A percentile compares a stretch with the other conserved stretches of the same genome.
These are phyloP conservation scores for Bombus waltoni DNA, from an alignment of 1,140 invertebrate species.

Conservation along the genomic window DNA sequence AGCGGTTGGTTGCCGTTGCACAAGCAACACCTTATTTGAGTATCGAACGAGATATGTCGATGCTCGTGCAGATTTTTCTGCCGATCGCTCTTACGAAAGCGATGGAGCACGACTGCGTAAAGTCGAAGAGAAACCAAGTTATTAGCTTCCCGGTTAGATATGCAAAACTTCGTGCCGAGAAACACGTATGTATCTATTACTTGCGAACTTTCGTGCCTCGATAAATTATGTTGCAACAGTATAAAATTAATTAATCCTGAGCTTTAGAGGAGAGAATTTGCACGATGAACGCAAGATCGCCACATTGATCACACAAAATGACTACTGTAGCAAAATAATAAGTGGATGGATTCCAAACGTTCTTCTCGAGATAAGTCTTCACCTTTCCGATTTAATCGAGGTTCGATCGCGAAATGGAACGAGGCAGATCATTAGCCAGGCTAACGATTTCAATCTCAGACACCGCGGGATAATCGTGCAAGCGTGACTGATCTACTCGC, in stretches of 20 bases:
- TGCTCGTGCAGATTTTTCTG: background rate
- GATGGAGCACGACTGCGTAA: background rate
- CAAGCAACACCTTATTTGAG: slow-evolving; percentile 30
- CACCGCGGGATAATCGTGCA: background rate
- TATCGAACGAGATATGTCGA: slow-evolving; percentile 10
- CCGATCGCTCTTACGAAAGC: background rate
- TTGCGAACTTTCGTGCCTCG: background rate
- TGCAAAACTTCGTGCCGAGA: background rate
- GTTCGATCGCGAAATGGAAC: background rate
- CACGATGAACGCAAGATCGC: background rate
- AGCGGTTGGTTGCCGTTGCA: background rate
- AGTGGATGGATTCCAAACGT: no score
- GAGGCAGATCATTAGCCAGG: slow-evolving; percentile 16
- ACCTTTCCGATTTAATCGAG: background rate
- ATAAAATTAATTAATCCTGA: background rate
- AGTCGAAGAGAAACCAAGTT: background rate
- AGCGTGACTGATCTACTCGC: slow-evolving; percentile 25
- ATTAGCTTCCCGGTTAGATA: slow-evolving; percentile 17
- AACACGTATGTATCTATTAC: background rate
- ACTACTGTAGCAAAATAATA: no score
- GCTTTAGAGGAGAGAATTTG: background rate
- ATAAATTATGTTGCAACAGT: background rate
- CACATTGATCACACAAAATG: background rate
- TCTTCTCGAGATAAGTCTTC: slow-evolving; percentile 5
- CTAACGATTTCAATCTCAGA: slow-evolving; percentile 30